Percentiles rank a stretch among this genome's conserved stretches.
Conservation (phyloP, 1,140 invertebrate genomes). For the Tetramorium alpestre region DNA sequence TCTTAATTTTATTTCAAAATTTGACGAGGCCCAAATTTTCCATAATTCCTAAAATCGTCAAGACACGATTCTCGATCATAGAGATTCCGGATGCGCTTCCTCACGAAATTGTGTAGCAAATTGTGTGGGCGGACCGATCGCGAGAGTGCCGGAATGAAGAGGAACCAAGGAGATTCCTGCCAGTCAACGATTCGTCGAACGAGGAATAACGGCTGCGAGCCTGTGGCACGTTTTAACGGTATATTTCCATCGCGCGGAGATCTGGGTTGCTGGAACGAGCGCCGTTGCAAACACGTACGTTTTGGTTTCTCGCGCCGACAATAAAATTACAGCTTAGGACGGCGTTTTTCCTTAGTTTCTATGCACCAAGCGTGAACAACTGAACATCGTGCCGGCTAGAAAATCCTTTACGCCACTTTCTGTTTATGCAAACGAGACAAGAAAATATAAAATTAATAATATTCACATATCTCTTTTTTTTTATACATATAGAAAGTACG, state of each 20-base stretch:
- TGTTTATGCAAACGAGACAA: background rate
- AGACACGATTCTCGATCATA: background rate
- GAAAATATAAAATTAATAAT: background rate
- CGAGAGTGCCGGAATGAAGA: background rate
- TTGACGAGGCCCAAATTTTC: background rate
- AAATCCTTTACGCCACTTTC: constrained; percentile 32
- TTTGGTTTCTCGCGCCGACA: constrained; percentile 59
- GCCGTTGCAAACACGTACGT: constrained; percentile 57
- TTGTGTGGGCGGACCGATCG: constrained; percentile 6
- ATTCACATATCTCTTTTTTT: background rate
- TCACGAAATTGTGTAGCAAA: background rate
- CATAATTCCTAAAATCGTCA: background rate
- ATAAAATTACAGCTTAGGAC: constrained; percentile 51
- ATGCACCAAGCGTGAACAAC: constrained; percentile 41
- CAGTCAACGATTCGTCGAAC: constrained; percentile 65
- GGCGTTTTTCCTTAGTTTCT: constrained; percentile 33
- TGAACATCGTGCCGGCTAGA: background rate
- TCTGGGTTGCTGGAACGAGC: constrained; percentile 78
- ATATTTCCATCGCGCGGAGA: constrained; percentile 72
- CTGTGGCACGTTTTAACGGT: constrained; percentile 75
- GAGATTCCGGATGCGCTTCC: background rate
- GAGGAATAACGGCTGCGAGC: constrained; percentile 58
- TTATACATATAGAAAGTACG: background rate
- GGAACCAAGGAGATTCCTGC: constrained; percentile 48
- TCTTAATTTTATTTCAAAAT: background rate